These are phyloP conservation scores for Cossypha niveicapilla DNA, from an alignment of 2,797 vertebrate genomes.

Conservation along the genomic window DNA sequence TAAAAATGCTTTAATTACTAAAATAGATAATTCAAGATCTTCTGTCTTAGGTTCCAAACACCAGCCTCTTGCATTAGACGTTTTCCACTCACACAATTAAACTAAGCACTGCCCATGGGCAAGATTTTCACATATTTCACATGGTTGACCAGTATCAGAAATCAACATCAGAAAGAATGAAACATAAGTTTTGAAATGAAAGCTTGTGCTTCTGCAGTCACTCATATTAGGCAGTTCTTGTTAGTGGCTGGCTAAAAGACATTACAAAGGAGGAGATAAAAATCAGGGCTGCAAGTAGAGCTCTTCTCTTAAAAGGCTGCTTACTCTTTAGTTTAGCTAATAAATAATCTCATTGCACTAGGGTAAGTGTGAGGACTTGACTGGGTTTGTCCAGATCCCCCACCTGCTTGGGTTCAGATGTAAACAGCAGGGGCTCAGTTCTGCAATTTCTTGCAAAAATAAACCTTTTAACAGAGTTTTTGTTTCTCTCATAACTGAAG, in stretches of 20 bases:
- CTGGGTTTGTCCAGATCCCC: not conserved
- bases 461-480: not conserved
- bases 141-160: not conserved
- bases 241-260: not conserved
- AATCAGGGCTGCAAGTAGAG: not conserved
- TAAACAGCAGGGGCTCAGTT: constrained; percentile 8
- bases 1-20: constrained; percentile 75
- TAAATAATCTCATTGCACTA: constrained; percentile 64
- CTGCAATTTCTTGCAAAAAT: not conserved
- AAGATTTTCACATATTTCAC: not conserved
- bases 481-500: not conserved
- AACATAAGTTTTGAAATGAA: not conserved
- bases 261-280: not conserved
- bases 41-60: constrained; percentile 17
- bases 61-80: not conserved
- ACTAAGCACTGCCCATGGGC: not conserved
- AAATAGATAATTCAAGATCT: constrained; percentile 57
- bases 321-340: constrained; percentile 43
- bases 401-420: not conserved
- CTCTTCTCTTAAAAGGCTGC: not conserved
- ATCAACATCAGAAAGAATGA: not conserved
- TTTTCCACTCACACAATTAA: not conserved
- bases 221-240: not conserved
- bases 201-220: constrained; percentile 17
- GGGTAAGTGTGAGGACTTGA: constrained; percentile 12